Percentiles rank a stretch among this genome's conserved stretches.
phyloP scores from a whole-genome alignment of 1,140 invertebrate species.

The Fopius arisanus region DNA sequence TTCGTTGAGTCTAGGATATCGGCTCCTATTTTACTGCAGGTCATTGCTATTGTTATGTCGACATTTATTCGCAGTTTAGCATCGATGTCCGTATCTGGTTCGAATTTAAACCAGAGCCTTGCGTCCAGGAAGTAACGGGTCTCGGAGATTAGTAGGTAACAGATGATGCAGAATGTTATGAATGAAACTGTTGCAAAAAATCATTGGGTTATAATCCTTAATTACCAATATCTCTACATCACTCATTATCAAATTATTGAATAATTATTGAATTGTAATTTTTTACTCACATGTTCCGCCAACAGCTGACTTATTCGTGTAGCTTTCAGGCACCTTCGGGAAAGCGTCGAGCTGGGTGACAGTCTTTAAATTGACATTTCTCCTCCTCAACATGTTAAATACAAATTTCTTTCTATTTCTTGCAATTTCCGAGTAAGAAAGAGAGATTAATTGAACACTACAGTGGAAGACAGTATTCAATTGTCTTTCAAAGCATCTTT shows the following conservation, averaged over 20 bases:
- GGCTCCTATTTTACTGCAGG: conserved; percentile 84
- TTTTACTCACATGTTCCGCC: conserved; percentile 78
- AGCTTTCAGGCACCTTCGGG: conserved; percentile 87
- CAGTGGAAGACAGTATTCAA: neutral
- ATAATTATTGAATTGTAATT: neutral
- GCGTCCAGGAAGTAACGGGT: conserved; percentile 84
- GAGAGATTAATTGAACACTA: neutral
- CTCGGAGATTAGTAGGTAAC: conserved; percentile 84
- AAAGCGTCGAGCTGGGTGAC: conserved; percentile 90
- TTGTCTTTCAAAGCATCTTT: neutral
- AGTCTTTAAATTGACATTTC: conserved; percentile 53
- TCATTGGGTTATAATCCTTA: conserved; percentile 31
- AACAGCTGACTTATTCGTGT: conserved; percentile 81
- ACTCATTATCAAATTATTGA: too few relatives aligned
- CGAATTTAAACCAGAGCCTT: conserved; percentile 86
- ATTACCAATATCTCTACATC: too few relatives aligned
- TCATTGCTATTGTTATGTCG: conserved; percentile 94
- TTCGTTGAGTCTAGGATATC: conserved; percentile 94
- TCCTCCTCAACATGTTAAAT: conserved; percentile 50
- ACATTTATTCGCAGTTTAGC: conserved; percentile 91
- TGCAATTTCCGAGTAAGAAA: neutral
- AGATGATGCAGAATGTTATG: conserved; percentile 79
- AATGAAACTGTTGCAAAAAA: conserved; percentile 78
- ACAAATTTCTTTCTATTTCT: neutral
- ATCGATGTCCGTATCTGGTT: conserved; percentile 88